Percentiles rank a stretch among this genome's conserved stretches.
Evolutionary conservation across 2,797 vertebrate genomes (phyloP).

Genomic region (Muscicapa striata): DNA sequence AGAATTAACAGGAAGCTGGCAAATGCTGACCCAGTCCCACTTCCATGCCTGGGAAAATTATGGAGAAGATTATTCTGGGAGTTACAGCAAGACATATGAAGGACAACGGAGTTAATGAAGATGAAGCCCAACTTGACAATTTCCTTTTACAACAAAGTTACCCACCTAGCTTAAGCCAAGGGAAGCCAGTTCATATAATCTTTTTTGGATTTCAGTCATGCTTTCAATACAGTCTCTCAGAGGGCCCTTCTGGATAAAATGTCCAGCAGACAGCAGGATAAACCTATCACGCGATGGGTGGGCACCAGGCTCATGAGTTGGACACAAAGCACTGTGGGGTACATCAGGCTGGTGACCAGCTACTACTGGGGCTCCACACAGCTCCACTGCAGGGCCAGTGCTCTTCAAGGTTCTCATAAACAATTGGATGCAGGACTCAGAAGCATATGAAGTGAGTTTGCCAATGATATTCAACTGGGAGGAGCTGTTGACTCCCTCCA

Average conservation of each 20-base stretch:
- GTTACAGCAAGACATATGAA: neutral
- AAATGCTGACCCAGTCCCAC: neutral
- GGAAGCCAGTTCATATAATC: neutral
- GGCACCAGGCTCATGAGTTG: neutral
- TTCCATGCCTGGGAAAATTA: neutral
- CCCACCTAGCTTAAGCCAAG: neutral
- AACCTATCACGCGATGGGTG: accelerated
- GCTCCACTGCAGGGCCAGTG: neutral
- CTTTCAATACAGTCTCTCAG: neutral
- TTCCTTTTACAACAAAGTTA: accelerated
- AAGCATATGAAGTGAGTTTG: neutral
- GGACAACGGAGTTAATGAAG: neutral
- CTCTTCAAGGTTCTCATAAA: neutral
- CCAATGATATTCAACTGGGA: neutral
- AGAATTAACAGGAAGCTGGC: neutral
- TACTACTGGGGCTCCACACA: neutral
- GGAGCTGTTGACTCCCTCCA: neutral
- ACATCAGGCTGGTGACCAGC: neutral
- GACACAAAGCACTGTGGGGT: accelerated
- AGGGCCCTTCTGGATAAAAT: neutral
- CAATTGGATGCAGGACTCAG: neutral
- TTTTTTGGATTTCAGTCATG: neutral
- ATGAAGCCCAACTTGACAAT: neutral
- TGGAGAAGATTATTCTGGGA: neutral
- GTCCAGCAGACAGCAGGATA: neutral